These are phyloP conservation scores for Ifrita kowaldi DNA, from an alignment of 2,113 vertebrate species.

Conservation along the genomic window DNA sequence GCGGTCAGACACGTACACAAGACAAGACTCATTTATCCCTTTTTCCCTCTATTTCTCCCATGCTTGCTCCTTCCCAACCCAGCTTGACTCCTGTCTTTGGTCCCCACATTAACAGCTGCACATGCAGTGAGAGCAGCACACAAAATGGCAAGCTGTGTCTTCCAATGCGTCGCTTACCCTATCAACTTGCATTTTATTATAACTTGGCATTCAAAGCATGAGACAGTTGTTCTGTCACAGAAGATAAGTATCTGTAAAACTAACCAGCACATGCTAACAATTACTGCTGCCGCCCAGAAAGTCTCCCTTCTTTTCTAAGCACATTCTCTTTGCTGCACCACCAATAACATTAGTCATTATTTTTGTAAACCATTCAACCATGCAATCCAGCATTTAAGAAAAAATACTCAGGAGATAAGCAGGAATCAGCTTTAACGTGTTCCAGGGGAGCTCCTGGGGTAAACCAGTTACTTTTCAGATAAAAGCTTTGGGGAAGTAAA, in stretches of 20 bases:
- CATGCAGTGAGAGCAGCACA: neutral
- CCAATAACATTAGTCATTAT: neutral
- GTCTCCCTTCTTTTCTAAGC: neutral
- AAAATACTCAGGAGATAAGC: neutral
- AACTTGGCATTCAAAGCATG: neutral
- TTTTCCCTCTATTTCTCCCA: neutral
- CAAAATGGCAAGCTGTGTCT: neutral
- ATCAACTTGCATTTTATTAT: neutral
- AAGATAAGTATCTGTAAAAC: neutral
- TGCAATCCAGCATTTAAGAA: neutral
- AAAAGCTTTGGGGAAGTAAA: slow-evolving; percentile 9
- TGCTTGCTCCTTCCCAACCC: neutral
- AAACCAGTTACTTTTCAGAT: neutral
- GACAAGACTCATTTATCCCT: neutral
- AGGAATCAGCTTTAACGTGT: neutral
- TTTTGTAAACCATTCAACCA: neutral
- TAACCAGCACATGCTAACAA: neutral
- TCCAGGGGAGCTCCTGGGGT: neutral
- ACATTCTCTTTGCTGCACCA: neutral
- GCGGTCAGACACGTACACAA: rapidly evolving
- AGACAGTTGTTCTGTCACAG: neutral
- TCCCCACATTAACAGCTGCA: neutral
- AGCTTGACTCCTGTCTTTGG: neutral
- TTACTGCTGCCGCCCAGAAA: neutral
- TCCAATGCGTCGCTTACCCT: rapidly evolving